Percentiles rank a stretch among this genome's conserved stretches.
phyloP scores from a whole-genome alignment of 1,140 invertebrate genomes.

The Aphidius gifuensis region DNA sequence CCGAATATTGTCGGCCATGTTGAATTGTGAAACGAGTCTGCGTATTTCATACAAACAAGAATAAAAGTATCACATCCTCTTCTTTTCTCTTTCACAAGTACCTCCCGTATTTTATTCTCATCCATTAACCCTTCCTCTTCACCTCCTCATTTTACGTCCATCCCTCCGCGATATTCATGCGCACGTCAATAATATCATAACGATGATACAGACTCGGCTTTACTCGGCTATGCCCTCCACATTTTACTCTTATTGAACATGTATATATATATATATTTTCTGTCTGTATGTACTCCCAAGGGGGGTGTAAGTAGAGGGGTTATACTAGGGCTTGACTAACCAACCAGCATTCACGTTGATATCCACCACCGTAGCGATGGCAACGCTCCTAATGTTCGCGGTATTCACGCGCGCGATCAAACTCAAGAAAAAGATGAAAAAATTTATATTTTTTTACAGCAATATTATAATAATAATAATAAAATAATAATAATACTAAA shows the following conservation, averaged over 20 bases:
- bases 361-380: constrained; percentile 45
- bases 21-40: constrained; percentile 26
- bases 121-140: too few relatives aligned
- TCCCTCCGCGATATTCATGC: background rate
- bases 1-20: constrained; percentile 30
- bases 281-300: too few relatives aligned
- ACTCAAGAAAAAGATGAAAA: constrained; percentile 17
- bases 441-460: constrained; percentile 5
- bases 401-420: constrained; percentile 24
- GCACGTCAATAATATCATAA: constrained; percentile 21
- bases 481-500: too few relatives aligned
- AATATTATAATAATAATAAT: too few relatives aligned
- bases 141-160: too few relatives aligned
- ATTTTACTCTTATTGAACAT: background rate
- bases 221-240: constrained; percentile 4
- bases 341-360: constrained; percentile 46
- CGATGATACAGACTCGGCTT: constrained; percentile 10
- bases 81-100: background rate
- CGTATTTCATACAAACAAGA: constrained; percentile 17
- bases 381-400: constrained; percentile 32
- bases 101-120: too few relatives aligned
- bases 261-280: too few relatives aligned
- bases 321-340: constrained; percentile 27
- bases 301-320: background rate
- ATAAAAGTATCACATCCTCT: background rate